phyloP scores from a whole-genome alignment of 2,113 vertebrate genomes.

The Clarias gariepinus region DNA sequence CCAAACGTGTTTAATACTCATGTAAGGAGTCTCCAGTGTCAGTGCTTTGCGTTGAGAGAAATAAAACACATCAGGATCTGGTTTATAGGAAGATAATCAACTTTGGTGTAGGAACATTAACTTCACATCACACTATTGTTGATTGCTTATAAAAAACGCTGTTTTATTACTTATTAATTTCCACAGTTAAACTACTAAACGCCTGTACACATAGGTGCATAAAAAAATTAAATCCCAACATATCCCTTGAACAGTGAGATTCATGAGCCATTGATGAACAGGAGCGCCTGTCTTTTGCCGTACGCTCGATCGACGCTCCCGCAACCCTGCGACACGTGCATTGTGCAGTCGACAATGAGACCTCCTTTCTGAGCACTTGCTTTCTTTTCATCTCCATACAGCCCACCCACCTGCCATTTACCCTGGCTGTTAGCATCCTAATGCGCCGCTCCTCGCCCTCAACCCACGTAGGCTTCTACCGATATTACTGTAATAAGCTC shows the following conservation, averaged over 20 bases:
- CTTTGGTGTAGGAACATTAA: background rate
- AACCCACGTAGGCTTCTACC: background rate
- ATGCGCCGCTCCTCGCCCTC: conserved; percentile 18
- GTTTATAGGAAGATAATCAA: no score
- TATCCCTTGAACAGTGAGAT: background rate
- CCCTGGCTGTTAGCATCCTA: conserved; percentile 6
- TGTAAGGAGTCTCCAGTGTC: no score
- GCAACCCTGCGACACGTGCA: background rate
- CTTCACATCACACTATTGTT: background rate
- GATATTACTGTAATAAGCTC: background rate
- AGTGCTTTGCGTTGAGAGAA: no score
- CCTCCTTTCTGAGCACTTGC: background rate
- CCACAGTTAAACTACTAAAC: background rate
- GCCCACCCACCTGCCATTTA: conserved; percentile 29
- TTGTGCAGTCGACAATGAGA: conserved; percentile 22
- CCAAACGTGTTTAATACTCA: no score
- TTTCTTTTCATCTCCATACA: conserved; percentile 12
- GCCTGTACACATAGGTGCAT: background rate
- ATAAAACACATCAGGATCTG: no score
- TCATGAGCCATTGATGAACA: conserved; percentile 15
- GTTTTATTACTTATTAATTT: background rate
- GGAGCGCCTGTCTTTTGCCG: background rate
- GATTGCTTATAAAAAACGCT: background rate
- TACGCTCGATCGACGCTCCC: background rate
- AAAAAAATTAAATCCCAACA: background rate